These are phyloP conservation scores for Microcebus tavaratra DNA, from an alignment of 2,113 vertebrate species.

Conservation along the genomic window DNA sequence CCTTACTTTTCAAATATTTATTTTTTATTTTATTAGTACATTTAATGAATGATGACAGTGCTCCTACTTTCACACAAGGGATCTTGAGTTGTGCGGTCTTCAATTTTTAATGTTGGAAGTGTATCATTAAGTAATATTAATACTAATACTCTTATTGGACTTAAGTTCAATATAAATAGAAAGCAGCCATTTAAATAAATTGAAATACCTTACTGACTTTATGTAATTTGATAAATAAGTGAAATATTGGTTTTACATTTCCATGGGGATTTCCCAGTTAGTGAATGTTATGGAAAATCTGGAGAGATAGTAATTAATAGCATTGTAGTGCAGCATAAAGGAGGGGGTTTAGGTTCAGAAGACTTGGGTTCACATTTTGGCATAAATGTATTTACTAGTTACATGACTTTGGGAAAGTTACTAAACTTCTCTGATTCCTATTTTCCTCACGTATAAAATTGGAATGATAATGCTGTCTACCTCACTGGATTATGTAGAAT, in stretches of 20 bases:
- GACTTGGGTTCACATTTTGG: background rate
- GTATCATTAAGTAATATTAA: background rate
- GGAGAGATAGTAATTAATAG: background rate
- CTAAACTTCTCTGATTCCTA: background rate
- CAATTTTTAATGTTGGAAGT: slow-evolving; percentile 13
- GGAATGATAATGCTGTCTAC: background rate
- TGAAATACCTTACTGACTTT: background rate
- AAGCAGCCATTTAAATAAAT: background rate
- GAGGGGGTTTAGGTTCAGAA: background rate
- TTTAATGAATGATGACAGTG: background rate
- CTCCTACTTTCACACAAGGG: background rate
- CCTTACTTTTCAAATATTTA: background rate
- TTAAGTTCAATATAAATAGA: background rate
- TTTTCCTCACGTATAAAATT: background rate
- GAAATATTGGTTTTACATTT: background rate
- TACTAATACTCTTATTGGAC: background rate
- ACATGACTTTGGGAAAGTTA: background rate
- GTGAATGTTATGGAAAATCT: background rate
- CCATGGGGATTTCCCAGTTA: background rate
- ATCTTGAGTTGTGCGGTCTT: background rate
- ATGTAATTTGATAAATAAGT: background rate
- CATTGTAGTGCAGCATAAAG: background rate
- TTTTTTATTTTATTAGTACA: background rate
- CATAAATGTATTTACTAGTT: background rate
- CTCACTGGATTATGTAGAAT: background rate